Conservation (phyloP, 2,797 vertebrate species). For the Poeciliopsis gracilis region DNA sequence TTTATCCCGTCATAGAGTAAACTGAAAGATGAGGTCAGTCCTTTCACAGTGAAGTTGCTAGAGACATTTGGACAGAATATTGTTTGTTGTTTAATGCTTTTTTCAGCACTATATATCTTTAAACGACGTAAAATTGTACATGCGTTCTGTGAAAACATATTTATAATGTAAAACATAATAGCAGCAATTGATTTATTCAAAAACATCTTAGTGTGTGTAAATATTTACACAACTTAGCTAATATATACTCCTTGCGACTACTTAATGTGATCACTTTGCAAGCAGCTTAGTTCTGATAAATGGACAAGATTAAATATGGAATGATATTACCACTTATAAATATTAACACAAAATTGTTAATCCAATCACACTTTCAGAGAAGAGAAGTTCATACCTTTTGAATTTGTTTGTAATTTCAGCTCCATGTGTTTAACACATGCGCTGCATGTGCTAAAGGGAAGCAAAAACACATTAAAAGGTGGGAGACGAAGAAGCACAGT, state of each 20-base stretch:
- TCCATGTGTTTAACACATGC: constrained; percentile 21
- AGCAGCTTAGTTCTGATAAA: neutral
- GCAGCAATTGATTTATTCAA: neutral
- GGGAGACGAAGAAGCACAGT: neutral
- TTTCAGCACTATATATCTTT: neutral
- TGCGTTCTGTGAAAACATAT: too few relatives aligned
- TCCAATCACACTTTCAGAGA: neutral
- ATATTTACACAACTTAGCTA: neutral
- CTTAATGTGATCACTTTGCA: neutral
- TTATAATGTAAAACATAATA: neutral
- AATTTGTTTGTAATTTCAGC: constrained; percentile 22
- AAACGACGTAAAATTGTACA: neutral
- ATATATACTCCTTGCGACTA: neutral
- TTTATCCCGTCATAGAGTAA: neutral
- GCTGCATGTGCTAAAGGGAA: constrained; percentile 6
- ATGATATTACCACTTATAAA: neutral
- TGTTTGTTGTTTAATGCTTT: neutral
- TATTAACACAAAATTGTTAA: neutral
- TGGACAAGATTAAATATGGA: constrained; percentile 5
- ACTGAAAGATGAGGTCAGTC: neutral
- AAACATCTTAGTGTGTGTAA: neutral
- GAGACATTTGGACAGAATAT: neutral
- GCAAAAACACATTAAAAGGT: constrained; percentile 11
- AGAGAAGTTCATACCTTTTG: constrained; percentile 6
- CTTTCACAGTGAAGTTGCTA: neutral